These are phyloP conservation scores for Hermaeophaga mercurialis DNA, from an alignment of 2,888 invertebrate species.

Conservation along the genomic window DNA sequence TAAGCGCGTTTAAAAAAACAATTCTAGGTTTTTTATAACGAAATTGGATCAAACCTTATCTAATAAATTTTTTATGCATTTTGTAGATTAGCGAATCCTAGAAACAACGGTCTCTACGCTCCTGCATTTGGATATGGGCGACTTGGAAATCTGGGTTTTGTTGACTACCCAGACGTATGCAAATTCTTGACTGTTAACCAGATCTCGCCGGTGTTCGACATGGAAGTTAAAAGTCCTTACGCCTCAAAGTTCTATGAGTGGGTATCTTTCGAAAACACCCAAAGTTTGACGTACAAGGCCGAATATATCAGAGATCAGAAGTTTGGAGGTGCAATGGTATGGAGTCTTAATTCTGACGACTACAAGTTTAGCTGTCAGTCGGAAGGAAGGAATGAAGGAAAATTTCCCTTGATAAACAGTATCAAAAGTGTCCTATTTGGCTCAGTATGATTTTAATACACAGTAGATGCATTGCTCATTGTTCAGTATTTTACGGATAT, in stretches of 20 bases:
- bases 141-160: slow-evolving; percentile 72
- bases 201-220: slow-evolving; percentile 67
- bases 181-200: slow-evolving; percentile 64
- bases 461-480: too few species aligned
- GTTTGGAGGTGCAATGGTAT: slow-evolving; percentile 84
- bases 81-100: slow-evolving; percentile 66
- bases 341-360: slow-evolving; percentile 83
- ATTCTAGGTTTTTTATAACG: too few species aligned
- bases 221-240: slow-evolving; percentile 77
- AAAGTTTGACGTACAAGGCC: slow-evolving; percentile 74
- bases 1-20: too few species aligned
- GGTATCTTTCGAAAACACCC: slow-evolving; percentile 80
- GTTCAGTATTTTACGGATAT: neutral
- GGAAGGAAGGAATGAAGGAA: slow-evolving; percentile 20
- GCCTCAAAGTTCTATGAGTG: slow-evolving; percentile 73
- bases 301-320: slow-evolving; percentile 54
- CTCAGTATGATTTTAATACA: slow-evolving; percentile 4
- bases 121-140: slow-evolving; percentile 74
- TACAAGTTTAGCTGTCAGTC: slow-evolving; percentile 64
- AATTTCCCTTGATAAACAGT: slow-evolving; percentile 38
- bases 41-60: too few species aligned
- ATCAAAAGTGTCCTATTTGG: slow-evolving; percentile 37
- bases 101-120: slow-evolving; percentile 70
- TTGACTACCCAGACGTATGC: slow-evolving; percentile 73
- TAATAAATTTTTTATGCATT: too few species aligned